Evolutionary conservation across 2,888 invertebrate species (phyloP).

Genomic region (Mimumesa dahlbomi): DNA sequence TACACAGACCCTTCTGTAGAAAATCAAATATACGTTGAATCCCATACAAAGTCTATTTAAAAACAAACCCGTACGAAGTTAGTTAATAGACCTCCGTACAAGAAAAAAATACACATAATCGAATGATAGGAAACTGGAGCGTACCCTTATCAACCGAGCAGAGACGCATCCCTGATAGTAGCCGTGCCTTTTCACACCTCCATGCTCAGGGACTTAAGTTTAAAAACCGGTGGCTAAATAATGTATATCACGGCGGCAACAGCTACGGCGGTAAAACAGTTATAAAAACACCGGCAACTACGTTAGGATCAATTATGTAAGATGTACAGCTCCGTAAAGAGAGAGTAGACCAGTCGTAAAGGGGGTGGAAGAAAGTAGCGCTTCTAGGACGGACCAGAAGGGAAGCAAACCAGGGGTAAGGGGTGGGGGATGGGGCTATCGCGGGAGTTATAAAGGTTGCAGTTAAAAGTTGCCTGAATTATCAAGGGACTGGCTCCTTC

Average conservation of each 20-base stretch:
- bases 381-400: constrained; percentile 53
- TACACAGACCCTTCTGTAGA: too few species aligned
- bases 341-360: constrained; percentile 76
- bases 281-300: constrained; percentile 80
- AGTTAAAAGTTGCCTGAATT: constrained; percentile 77
- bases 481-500: constrained; percentile 71
- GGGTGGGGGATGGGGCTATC: constrained; percentile 46
- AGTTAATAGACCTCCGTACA: too few species aligned
- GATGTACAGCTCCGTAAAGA: constrained; percentile 75
- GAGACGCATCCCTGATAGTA: constrained; percentile 35
- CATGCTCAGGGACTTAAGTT: constrained; percentile 63
- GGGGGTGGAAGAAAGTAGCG: constrained; percentile 70
- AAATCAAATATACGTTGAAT: too few species aligned
- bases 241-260: constrained; percentile 71
- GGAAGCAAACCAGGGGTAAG: constrained; percentile 8
- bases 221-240: constrained; percentile 76
- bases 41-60: too few species aligned
- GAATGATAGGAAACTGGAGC: neutral
- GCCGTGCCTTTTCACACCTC: constrained; percentile 57
- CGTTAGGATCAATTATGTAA: constrained; percentile 79
- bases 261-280: constrained; percentile 78
- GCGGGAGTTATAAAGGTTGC: constrained; percentile 74
- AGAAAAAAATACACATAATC: too few species aligned
- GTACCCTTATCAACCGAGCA: constrained; percentile 15
- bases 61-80: too few species aligned